These are phyloP conservation scores for Theristicus caerulescens DNA, from an alignment of 2,113 vertebrate species.

Conservation along the genomic window DNA sequence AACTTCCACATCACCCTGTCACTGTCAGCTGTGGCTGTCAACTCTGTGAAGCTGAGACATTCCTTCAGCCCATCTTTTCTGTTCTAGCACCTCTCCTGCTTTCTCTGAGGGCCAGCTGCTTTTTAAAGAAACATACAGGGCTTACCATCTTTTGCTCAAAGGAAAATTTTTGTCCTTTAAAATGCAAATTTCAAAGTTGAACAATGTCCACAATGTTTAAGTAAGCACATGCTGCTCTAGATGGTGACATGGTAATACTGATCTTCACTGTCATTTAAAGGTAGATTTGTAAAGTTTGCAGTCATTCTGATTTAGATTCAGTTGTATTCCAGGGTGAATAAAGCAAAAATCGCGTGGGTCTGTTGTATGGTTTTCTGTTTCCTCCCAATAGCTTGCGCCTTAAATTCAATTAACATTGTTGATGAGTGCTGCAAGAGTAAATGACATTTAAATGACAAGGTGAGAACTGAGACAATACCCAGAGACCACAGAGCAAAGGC, in stretches of 20 bases:
- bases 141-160: background rate
- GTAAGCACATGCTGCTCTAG: background rate
- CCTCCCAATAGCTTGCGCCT: background rate
- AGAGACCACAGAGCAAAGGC: background rate
- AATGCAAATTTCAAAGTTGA: background rate
- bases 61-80: constrained; percentile 42
- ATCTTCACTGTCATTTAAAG: background rate
- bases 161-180: background rate
- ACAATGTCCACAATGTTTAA: background rate
- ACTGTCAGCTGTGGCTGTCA: constrained; percentile 26
- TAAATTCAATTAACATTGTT: background rate
- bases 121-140: constrained; percentile 9
- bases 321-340: background rate
- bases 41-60: background rate
- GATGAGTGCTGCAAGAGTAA: background rate
- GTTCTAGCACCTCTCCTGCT: background rate
- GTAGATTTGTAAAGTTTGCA: background rate
- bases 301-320: background rate
- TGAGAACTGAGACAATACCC: background rate
- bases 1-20: constrained; percentile 19
- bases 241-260: background rate
- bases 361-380: background rate
- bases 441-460: background rate
- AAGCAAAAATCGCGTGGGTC: background rate
- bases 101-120: background rate